Evolutionary conservation across 2,113 vertebrate genomes (phyloP).

Genomic region (Piprites chloris): DNA sequence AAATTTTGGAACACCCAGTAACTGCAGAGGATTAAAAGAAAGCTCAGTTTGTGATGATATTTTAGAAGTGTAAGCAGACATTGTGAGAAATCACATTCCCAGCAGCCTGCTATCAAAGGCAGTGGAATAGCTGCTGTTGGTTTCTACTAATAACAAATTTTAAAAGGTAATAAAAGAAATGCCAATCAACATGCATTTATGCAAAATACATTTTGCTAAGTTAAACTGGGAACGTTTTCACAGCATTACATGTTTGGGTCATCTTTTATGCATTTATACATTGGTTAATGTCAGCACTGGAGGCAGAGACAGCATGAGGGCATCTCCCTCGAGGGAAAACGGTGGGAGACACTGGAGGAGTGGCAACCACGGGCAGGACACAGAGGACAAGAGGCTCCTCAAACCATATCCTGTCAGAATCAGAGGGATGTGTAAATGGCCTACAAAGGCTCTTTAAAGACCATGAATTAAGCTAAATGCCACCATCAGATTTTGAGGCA

Average conservation of each 20-base stretch:
- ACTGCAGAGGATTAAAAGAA: background rate
- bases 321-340: fast-evolving
- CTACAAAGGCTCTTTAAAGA: background rate
- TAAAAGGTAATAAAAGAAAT: background rate
- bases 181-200: background rate
- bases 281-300: background rate
- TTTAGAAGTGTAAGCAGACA: background rate
- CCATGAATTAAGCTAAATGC: background rate
- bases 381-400: background rate
- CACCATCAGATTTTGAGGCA: background rate
- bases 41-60: background rate
- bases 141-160: background rate
- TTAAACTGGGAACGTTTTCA: background rate
- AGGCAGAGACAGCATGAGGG: background rate
- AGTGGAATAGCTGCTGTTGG: background rate
- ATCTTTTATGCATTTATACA: background rate
- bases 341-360: background rate
- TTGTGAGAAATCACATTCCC: background rate
- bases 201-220: background rate
- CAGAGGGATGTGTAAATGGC: background rate
- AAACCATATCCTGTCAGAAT: background rate
- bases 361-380: fast-evolving
- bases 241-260: background rate
- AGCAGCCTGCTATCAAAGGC: background rate
- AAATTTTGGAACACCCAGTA: background rate